Evolutionary conservation across 2,113 vertebrate species (phyloP), one percentile per base, ranked within the genome.

Genomic region (Neomonachus schauinslandi): DNA sequence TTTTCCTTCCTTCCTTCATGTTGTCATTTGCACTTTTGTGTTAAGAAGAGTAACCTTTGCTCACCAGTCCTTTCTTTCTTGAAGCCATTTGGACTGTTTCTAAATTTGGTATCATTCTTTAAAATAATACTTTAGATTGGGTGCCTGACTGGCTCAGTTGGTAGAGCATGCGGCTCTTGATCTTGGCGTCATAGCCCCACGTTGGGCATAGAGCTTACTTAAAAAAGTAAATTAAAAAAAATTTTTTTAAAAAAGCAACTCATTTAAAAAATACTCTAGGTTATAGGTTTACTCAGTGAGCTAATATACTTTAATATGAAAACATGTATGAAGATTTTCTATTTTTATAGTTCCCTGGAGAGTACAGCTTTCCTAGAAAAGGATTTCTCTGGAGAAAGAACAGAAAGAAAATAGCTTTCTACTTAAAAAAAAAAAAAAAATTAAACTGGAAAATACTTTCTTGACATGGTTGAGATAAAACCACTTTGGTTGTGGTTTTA

Each of bases 281-380:
- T 91, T 87, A 63, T 3, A 84, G 8, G 49, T 95, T 92, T 49
- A 71, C 9, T 22, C 36, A 80, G 4, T 82, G 36, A 72, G 31
- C 42, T 89, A 57, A 81, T 85, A 3, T 46, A 72, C 89, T 96
- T 93, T 96, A 82, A 81, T 91, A 33, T 71, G 36, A 92, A 80
- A 90, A 18, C 19, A 10, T 55, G 42, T 36, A 19, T n/a, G 69
- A 77, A 77, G 31, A 67, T 96, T 65, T 91, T 8, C 15, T 42
- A 61, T 88, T 94, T 90, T 67, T 31, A 72, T 95, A 80, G 69
- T 51, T 89, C 4, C 0, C 7, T 94, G 26, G 10, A 92, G 39
- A 86, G n/a, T 79, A 63, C 4, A 83, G n/a, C 21, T 81, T 76
- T 77, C 15, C n/a, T 91, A 53, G 67, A 74, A 91, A 95, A 86